Conservation (phyloP, 2,113 vertebrate genomes). For the Oostethus manadensis region DNA sequence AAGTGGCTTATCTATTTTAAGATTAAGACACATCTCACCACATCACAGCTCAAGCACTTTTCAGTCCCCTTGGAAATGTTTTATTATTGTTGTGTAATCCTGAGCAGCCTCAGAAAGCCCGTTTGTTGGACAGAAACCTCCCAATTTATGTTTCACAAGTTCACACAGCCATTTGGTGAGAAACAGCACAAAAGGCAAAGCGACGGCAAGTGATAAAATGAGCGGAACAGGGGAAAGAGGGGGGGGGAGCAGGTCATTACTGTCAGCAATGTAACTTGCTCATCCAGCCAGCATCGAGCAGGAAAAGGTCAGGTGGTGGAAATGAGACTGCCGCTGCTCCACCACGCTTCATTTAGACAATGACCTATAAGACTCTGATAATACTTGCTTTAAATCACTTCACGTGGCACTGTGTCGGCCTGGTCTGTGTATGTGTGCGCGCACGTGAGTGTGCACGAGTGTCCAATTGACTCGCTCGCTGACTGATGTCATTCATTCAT, state of each 20-base stretch:
- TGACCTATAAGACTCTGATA: constrained; percentile 67
- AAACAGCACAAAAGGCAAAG: constrained; percentile 13
- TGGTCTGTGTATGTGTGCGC: constrained; percentile 14
- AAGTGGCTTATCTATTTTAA: neutral
- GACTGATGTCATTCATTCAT: constrained; percentile 21
- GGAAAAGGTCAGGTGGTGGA: constrained; percentile 71
- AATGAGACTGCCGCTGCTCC: constrained; percentile 59
- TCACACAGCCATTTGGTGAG: constrained; percentile 29
- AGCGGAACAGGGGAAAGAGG: constrained; percentile 26
- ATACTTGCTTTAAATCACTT: constrained; percentile 67
- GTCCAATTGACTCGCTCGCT: constrained; percentile 28
- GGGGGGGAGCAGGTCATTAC: constrained; percentile 64
- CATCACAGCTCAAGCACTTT: neutral
- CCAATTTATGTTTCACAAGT: constrained; percentile 44
- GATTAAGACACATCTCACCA: neutral
- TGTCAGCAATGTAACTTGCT: constrained; percentile 60
- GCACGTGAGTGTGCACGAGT: neutral
- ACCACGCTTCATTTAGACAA: constrained; percentile 68
- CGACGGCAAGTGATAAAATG: constrained; percentile 32
- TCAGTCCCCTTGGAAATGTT: neutral
- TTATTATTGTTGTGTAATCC: neutral
- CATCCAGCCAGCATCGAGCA: constrained; percentile 58
- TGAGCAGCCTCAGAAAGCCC: neutral
- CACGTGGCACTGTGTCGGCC: constrained; percentile 50
- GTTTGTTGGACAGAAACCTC: constrained; percentile 17